A percentile compares a stretch with the other conserved stretches of the same genome.
phyloP scores from a whole-genome alignment of 1,140 invertebrate species.

The Hormaphis cornu region DNA sequence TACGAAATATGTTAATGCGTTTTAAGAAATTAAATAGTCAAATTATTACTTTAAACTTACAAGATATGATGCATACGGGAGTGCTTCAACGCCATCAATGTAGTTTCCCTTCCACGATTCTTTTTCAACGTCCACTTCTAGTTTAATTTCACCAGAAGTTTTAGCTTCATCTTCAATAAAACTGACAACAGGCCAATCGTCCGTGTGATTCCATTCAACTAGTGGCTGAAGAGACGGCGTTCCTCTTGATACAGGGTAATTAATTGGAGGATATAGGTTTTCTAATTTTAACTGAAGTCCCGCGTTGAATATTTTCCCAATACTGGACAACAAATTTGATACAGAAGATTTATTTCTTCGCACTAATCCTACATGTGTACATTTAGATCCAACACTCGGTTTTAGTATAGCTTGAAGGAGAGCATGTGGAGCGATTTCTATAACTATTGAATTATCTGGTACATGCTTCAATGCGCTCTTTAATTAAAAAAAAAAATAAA shows the following conservation, averaged over 20 bases:
- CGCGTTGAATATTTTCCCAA: conserved; percentile 50
- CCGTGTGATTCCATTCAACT: conserved; percentile 62
- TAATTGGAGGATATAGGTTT: conserved; percentile 52
- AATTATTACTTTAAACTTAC: not conserved
- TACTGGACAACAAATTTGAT: conserved; percentile 19
- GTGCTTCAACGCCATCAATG: not conserved
- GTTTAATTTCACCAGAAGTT: not conserved
- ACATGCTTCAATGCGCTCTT: conserved; percentile 66
- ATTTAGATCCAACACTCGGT: conserved; percentile 16
- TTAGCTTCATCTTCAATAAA: not conserved
- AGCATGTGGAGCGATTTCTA: conserved; percentile 52
- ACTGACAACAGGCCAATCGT: conserved; percentile 37
- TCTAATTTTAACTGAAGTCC: conserved; percentile 54
- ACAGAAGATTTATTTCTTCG: conserved; percentile 9
- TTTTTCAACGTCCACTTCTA: not conserved
- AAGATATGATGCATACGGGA: conserved; percentile 25
- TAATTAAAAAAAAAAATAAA: conserved; percentile 38
- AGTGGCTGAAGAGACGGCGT: conserved; percentile 62
- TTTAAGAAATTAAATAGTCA: not conserved
- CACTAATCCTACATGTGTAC: conserved; percentile 9
- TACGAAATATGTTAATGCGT: not conserved
- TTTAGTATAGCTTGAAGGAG: conserved; percentile 41
- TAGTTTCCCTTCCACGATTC: not conserved
- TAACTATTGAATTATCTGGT: conserved; percentile 66
- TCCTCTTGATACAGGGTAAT: conserved; percentile 60